Evolutionary conservation across 2,888 invertebrate species (phyloP).

Genomic region (Hybos culiciformis): DNA sequence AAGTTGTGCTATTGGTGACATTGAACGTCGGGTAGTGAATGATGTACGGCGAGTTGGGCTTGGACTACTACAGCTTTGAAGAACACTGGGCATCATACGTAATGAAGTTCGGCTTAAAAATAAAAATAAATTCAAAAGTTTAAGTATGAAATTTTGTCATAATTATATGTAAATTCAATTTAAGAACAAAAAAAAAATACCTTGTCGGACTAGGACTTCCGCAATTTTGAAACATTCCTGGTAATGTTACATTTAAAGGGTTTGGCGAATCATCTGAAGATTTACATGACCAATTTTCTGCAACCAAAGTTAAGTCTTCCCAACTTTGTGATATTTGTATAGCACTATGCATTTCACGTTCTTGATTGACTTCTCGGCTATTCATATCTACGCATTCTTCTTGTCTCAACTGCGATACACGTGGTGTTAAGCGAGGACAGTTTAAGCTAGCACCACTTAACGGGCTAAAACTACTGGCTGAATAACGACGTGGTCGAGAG

Average conservation of each 20-base stretch:
- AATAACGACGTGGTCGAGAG: slow-evolving; percentile 70
- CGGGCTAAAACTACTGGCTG: slow-evolving; percentile 71
- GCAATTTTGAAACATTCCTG: slow-evolving; percentile 34
- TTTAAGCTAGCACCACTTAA: slow-evolving; percentile 31
- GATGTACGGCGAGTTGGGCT: slow-evolving; percentile 73
- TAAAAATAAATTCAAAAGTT: too few species aligned
- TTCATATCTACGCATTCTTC: slow-evolving; percentile 79
- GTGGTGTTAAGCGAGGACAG: slow-evolving; percentile 57
- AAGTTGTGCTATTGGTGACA: slow-evolving; percentile 79
- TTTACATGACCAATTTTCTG: slow-evolving; percentile 46
- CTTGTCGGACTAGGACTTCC: slow-evolving; percentile 50
- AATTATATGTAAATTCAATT: neutral
- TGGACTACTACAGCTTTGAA: slow-evolving; percentile 17
- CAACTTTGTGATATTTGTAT: slow-evolving; percentile 92
- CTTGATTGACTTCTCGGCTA: slow-evolving; percentile 78
- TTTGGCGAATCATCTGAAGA: slow-evolving; percentile 36
- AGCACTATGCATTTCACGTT: slow-evolving; percentile 77
- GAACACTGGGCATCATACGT: neutral
- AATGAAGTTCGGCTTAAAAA: neutral
- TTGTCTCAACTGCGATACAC: slow-evolving; percentile 76
- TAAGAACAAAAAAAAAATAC: slow-evolving; percentile 22
- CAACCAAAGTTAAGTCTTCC: slow-evolving; percentile 74
- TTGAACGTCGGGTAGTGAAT: slow-evolving; percentile 70
- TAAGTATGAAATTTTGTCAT: slow-evolving; percentile 34
- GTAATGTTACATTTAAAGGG: slow-evolving; percentile 38